A percentile compares a stretch with the other conserved stretches of the same genome.
Evolutionary conservation across 2,888 invertebrate genomes (phyloP).

Genomic region (Caenorhabditis sp.): DNA sequence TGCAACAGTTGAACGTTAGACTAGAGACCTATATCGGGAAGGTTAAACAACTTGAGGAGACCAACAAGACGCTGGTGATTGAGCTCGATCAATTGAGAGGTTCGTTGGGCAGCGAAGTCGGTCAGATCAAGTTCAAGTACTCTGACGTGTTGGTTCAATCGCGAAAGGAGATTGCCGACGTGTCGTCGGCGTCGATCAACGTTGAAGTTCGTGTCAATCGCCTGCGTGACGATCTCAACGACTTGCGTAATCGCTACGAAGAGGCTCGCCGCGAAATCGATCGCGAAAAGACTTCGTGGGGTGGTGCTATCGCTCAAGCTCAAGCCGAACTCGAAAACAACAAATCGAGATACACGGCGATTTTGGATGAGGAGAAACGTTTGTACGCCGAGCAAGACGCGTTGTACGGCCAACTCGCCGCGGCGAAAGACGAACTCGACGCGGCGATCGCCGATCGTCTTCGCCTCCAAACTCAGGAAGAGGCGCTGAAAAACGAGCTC

Average conservation of each 20-base stretch:
- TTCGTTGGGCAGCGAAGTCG: conserved; percentile 33
- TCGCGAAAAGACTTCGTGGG: conserved; percentile 37
- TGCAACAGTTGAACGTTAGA: conserved; percentile 36
- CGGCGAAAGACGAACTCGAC: conserved; percentile 38
- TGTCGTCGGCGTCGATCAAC: conserved; percentile 19
- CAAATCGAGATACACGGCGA: conserved; percentile 32
- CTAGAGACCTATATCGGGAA: conserved; percentile 34
- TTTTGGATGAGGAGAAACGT: conserved; percentile 38
- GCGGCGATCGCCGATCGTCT: conserved; percentile 67
- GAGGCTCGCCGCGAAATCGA: conserved; percentile 41
- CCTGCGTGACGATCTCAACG: conserved; percentile 34
- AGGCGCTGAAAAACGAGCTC: conserved; percentile 73
- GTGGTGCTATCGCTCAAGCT: conserved; percentile 38
- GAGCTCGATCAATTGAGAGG: conserved; percentile 34
- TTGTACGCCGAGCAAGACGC: conserved; percentile 38
- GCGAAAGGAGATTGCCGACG: conserved; percentile 27
- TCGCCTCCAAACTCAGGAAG: conserved; percentile 73
- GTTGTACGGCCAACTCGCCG: conserved; percentile 23
- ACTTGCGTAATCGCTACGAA: conserved; percentile 39
- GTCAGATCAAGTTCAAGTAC: conserved; percentile 39
- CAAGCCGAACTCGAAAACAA: conserved; percentile 30
- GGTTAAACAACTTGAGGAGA: conserved; percentile 30
- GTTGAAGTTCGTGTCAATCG: conserved; percentile 37
- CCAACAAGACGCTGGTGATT: conserved; percentile 31
- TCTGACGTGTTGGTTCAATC: conserved; percentile 21